Percentiles rank a stretch among this genome's conserved stretches.
These are phyloP conservation scores for Poecile montanus DNA, from an alignment of 2,797 vertebrate species.

Conservation along the genomic window DNA sequence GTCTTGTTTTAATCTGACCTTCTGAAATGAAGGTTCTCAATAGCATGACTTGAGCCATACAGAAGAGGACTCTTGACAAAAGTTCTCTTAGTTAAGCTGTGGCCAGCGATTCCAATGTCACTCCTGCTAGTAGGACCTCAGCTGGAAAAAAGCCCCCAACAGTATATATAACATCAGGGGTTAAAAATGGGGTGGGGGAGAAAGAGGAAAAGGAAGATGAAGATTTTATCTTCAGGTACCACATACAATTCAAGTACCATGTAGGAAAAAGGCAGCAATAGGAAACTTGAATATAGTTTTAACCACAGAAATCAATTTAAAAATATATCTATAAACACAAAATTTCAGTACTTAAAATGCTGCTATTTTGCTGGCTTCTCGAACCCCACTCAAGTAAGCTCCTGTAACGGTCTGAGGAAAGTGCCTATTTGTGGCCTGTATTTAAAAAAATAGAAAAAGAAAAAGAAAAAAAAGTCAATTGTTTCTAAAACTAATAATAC, in stretches of 20 bases:
- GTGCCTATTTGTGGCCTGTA: constrained; percentile 95
- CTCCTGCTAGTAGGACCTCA: background rate
- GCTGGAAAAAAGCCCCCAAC: background rate
- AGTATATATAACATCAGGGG: background rate
- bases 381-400: constrained; percentile 94
- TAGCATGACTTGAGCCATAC: background rate
- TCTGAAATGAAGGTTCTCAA: constrained; percentile 39
- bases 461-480: background rate
- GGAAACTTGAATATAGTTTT: constrained; percentile 54
- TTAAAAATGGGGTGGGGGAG: background rate
- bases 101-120: background rate
- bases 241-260: constrained; percentile 27
- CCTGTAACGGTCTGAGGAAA: constrained; percentile 98
- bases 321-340: constrained; percentile 46
- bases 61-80: background rate
- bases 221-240: constrained; percentile 64
- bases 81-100: background rate
- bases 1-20: constrained; percentile 9
- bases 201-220: background rate
- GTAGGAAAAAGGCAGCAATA: constrained; percentile 30
- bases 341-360: constrained; percentile 75
- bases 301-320: constrained; percentile 43
- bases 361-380: constrained; percentile 98
- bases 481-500: background rate
- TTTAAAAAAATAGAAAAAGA: background rate